Base-by-base conservation (phyloP, 2,888 invertebrate genomes). In the Plagiodera versicolora region DNA sequence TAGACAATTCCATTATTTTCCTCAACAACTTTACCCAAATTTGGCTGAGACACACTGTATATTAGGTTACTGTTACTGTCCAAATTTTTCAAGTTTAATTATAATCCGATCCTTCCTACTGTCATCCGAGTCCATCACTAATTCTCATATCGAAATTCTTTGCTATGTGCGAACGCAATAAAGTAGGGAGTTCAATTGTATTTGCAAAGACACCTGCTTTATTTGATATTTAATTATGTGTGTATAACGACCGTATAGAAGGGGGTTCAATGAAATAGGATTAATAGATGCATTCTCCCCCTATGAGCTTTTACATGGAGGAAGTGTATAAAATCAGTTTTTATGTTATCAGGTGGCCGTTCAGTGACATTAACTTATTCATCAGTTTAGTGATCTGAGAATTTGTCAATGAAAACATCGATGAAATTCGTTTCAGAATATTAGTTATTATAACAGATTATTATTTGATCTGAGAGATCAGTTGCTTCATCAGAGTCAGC, bases 141-240 rank as follows among this genome's bases (percentile, higher is more conserved):
- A 9, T 32, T 11, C 32, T 32, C 32, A 32, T 32, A 24, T 24
- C 6, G 6, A 24, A 24, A 24, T 24, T 24, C 32, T 10, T 32
- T 32, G 9, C 56, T 53, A 56, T 35, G 28, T 30, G 19, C 45
- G 16, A 11, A 11, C 24, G 47, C 39, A 53, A 56, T 61, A 16
- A 35, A 53, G 18, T 20, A 16, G n/a, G 32, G 32, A 32, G 32
- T 24, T 24, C 35, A 28, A 20, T 48, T 53, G 46, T 55, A 55
- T 59, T 59, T 55, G 50, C 32, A 52, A 14, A 57, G 48, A 69
- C 73, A 74, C 73, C 73, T 74, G 73, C 71, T 72, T 72, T 71
- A 74, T 74, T 72, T 70, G 70, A 74, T 73, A 72, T 75, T 74
- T 71, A 75, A 74, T 75, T 74, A 75, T 68, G 72, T 73, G 73